Base-by-base conservation (phyloP, 2,113 vertebrate species). In the Leptobrachium leishanense region DNA sequence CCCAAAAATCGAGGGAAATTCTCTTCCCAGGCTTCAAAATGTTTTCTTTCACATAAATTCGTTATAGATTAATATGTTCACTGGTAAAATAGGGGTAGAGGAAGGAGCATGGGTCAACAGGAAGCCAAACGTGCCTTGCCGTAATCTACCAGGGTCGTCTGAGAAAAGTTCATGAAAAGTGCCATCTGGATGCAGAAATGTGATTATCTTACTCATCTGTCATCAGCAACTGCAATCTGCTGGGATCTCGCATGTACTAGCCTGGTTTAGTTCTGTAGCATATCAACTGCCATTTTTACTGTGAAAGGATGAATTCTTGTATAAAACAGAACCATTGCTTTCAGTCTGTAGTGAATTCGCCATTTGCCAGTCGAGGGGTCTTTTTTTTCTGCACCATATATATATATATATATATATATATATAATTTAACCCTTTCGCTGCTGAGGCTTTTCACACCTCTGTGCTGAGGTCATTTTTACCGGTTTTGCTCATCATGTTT, bases 51-150 rank as follows among this genome's bases (percentile, higher is more conserved):
- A 50, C 82, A 68, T 0, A 0, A 81, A 85, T 68, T 84, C 31
- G 40, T 76, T 81, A 59, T 12, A 9, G 69, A 83, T 54, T 69
- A 71, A 79, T 84, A 70, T 75, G 74, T 70, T 80, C 85, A 76
- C 81, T 84, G 59, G 73, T 80, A 84, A 68, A 15, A 78, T 80
- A 82, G 81, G 83, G 81, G 41, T 13, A 9, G 55, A 43, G 63
- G 63, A 80, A 79, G 54, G n/a, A 74, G 67, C 63, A 15, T 39
- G 50, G 46, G 75, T 72, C 65, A 84, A 57, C 44, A 85, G 84
- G 85, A 88, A 87, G 82, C 70, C 77, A 81, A 78, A 72, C 79
- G 76, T 84, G 83, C 81, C 82, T 84, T 84, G 74, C 72, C 84
- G 81, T 83, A 70, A 82, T 86, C 71, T 83, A 13, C 72, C 44